Evolutionary conservation across 1,140 invertebrate genomes (phyloP).

Genomic region (Diuraphis noxia): DNA sequence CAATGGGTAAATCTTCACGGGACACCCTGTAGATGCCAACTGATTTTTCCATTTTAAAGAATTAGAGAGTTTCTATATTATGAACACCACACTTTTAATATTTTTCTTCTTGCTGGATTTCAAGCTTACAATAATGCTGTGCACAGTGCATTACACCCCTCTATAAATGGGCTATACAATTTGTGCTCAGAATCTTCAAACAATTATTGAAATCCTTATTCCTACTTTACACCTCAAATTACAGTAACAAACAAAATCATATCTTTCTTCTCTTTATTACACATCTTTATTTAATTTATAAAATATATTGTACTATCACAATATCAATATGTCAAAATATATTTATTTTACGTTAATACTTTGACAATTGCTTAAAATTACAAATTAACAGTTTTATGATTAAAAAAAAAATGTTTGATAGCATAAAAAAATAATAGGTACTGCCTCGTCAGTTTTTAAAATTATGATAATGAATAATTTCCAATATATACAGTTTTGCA

Average conservation of each 20-base stretch:
- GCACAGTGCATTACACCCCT: not conserved
- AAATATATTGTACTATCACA: not conserved
- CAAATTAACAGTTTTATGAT: not conserved
- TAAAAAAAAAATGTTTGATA: not conserved
- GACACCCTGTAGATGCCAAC: no score
- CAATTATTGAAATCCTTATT: not conserved
- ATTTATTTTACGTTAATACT: conserved; percentile 31
- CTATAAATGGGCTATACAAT: not conserved
- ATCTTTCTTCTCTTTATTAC: no score
- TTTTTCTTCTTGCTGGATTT: not conserved
- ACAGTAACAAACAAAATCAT: not conserved
- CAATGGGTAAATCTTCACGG: no score
- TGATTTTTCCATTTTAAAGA: no score
- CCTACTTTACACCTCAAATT: not conserved
- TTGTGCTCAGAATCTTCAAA: not conserved
- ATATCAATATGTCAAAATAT: not conserved
- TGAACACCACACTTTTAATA: no score
- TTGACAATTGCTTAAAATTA: not conserved
- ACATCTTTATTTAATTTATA: not conserved
- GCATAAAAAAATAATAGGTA: not conserved
- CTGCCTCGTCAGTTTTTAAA: not conserved
- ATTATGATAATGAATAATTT: not conserved
- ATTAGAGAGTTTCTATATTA: no score
- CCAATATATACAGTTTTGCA: conserved; percentile 37
- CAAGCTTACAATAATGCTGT: no score